Evolutionary conservation across 2,888 invertebrate species (phyloP), one percentile per base, ranked within the genome.

Genomic region (Drosophila nr. perissopoda): DNA sequence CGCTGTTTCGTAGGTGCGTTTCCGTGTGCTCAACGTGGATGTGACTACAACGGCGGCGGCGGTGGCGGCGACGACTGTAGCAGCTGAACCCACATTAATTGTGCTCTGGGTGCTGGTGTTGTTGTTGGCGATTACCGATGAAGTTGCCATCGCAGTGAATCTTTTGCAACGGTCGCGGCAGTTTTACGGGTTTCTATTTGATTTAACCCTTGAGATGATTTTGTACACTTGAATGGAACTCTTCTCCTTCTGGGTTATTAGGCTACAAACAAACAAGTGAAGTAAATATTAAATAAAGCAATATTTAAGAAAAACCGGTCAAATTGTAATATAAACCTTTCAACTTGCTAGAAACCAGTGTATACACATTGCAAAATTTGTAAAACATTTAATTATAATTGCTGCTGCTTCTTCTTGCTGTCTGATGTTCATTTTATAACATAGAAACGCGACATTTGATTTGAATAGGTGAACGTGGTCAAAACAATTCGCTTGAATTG

Each of bases 91-190:
- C 76, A 80, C 88, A 82, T 90, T 90, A 80, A 92, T 90, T 87
- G 90, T 87, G 89, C 38, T 56, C 56, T 56, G 56, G 27, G 56
- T 56, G 56, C 87, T 92, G 76, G 84, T 91, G 71, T 61, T 77
- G 68, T 77, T 83, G 75, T 89, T 84, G 63, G 92, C 81, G 75
- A 92, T 83, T 84, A 92, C 76, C 75, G 92, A 92, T 87, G 92
- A 91, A 87, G 93, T 92, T 91, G 92, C 92, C 92, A 92, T 92
- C 82, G 90, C 90, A 87, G 90, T 69, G 80, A 71, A 73, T 89
- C 66, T 82, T 70, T 49, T 67, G 57, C 78, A 76, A 63, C 51
- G 66, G 63, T 36, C 71, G 82, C 77, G 78, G 86, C 83, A 87
- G 77, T 78, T 85, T 90, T 73, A 57, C 80, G 48, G 77, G 78